Evolutionary conservation across 2,797 vertebrate genomes (phyloP).

Genomic region (Spondyliosoma cantharus): DNA sequence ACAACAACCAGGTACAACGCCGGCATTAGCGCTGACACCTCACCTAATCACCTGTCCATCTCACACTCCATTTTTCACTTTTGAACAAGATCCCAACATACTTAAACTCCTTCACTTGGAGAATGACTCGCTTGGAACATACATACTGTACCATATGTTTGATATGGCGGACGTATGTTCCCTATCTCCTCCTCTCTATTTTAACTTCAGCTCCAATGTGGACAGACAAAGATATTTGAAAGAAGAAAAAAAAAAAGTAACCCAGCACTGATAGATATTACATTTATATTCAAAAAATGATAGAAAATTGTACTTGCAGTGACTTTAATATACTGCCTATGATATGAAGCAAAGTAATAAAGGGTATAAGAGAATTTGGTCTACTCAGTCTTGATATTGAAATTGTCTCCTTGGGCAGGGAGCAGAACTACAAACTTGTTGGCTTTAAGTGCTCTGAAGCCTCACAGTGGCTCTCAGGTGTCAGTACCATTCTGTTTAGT

Average conservation of each 20-base stretch:
- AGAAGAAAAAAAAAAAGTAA: not conserved
- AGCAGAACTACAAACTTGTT: conserved; percentile 21
- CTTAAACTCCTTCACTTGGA: no score
- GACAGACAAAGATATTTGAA: not conserved
- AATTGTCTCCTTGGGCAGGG: conserved; percentile 46
- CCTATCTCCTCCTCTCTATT: not conserved
- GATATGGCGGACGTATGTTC: not conserved
- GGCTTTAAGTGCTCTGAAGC: conserved; percentile 40
- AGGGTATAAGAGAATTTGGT: conserved; percentile 32
- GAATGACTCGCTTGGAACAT: not conserved
- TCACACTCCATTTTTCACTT: no score
- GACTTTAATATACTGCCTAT: conserved; percentile 29
- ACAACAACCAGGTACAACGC: no score
- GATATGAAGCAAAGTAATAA: conserved; percentile 44
- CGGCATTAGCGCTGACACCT: no score
- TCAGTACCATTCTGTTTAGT: conserved; percentile 21
- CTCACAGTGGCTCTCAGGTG: conserved; percentile 23
- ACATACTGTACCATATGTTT: not conserved
- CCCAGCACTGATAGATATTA: conserved; percentile 21
- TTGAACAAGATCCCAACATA: no score
- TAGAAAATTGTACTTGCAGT: conserved; percentile 26
- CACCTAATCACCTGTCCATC: no score
- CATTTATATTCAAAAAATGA: conserved; percentile 48
- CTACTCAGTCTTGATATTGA: conserved; percentile 46
- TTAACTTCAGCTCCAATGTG: conserved; percentile 9